Base-by-base conservation (phyloP, 2,888 invertebrate genomes). In the Hipparchia sbordonii region DNA sequence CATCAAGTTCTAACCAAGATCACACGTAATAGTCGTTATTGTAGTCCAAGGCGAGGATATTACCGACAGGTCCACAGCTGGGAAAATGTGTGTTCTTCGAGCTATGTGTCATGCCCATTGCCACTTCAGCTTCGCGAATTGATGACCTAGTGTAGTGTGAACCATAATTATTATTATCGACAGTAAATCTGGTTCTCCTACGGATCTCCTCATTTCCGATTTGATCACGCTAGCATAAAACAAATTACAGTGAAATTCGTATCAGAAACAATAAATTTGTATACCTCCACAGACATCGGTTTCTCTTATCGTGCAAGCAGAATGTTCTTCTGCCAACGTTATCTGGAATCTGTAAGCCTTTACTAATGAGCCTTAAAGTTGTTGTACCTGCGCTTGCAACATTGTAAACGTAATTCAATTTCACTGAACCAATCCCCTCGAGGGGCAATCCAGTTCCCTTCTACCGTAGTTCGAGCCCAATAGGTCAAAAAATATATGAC, bases 291-390 rank as follows among this genome's bases (percentile, higher is more conserved):
- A 48, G n/a, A 67, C 12, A 56, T 57, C 23, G 39, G 54, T 51
- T 33, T 48, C 46, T 12, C 62, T 9, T 45, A 9, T 46, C 46
- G 13, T 9, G 5, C 62, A n/a, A 13, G 46, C 3, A 23, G 33
- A 60, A 57, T 57, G 65, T 12, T 39, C 2, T 54, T 66, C 39
- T 52, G 33, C 51, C 54, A 66, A 33, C 65, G 39, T 8, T 66
- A 66, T 66, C 65, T 12, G 12, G 6, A 66, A 54, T 66, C 65
- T 52, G 51, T 54, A 39, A 52, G 62, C n/a, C n/a, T 48, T 46
- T 48, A 66, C 65, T 66, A 66, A 66, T 66, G 65, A 66, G 65
- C 65, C 10, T 12, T 23, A 51, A 54, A 39, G 52, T 48, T 52
- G 65, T 52, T 54, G 33, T 52, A 48, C 48, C 48, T 48, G 39